Base-by-base conservation (phyloP, 2,797 vertebrate genomes). In the Mormyrops boulengeri region DNA sequence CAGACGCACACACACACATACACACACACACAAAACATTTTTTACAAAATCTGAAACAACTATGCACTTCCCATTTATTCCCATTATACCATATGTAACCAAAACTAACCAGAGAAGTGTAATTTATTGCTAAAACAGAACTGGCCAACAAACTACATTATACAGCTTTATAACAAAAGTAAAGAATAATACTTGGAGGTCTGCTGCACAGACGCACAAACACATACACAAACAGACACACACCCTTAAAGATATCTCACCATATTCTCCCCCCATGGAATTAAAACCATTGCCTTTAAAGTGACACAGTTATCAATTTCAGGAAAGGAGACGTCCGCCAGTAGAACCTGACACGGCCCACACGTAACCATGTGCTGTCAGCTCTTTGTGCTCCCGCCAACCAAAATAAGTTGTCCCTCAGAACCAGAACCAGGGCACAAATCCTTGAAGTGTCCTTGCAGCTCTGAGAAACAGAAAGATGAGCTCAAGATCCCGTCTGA, bases 391-490 rank as follows among this genome's bases (percentile, higher is more conserved):
- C 34, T 82, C 69, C 66, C 30, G 22, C 82, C 77, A 85, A 57
- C 82, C 82, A 85, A 89, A 85, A 85, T 66, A 85, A 89, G 77
- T 66, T 47, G 47, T 14, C 22, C 47, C 52, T 89, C 82, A 50
- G 82, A 91, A 90, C 89, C 87, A 89, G 53, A 89, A 69, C 87
- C 87, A 77, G 19, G 60, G 85, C 55, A 49, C 30, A 50, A 89
- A 90, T 85, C 90, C 91, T 93, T 89, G 73, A 92, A 89, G 88
- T 91, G 90, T 90, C 88, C 91, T 90, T 89, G 66, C 60, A 88
- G 91, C 91, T 92, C 89, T 89, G 87, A 19, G 66, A 92, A 90
- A 82, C 82, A 52, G 91, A 92, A 92, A 93, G 89, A 90, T 82
- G 90, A 92, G 88, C 88, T 84, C 3, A 30, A 69, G 89, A 90